phyloP scores from a whole-genome alignment of 2,888 invertebrate species.

The Abscondita cerata region DNA sequence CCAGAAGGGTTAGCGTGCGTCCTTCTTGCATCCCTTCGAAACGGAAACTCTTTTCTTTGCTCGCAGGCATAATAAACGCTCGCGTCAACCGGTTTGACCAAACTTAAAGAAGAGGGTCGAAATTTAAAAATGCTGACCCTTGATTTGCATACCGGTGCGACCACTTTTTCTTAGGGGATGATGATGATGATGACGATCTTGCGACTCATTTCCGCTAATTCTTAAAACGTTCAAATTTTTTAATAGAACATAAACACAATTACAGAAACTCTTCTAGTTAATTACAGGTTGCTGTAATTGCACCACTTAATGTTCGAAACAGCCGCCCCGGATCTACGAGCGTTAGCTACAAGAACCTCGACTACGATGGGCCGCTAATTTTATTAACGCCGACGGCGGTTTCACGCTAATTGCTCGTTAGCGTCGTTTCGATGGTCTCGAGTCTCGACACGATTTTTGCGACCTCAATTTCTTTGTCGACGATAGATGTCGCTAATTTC shows the following conservation, averaged over 20 bases:
- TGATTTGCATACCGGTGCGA: constrained; percentile 56
- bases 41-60: constrained; percentile 12
- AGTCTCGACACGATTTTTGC: no score
- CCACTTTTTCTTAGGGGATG: constrained; percentile 44
- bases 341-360: neutral
- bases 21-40: constrained; percentile 33
- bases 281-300: neutral
- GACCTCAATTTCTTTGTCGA: no score
- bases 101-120: constrained; percentile 38
- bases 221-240: no score
- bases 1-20: constrained; percentile 16
- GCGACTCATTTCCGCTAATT: no score
- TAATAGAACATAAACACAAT: neutral
- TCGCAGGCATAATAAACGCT: constrained; percentile 43
- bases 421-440: no score
- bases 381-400: no score
- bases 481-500: no score
- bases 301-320: neutral
- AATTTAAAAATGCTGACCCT: constrained; percentile 55
- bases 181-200: neutral
- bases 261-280: neutral
- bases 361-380: no score
- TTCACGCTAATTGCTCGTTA: no score
- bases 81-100: constrained; percentile 53
- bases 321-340: neutral